A percentile compares a stretch with the other conserved stretches of the same genome.
Conservation (phyloP, 2,797 vertebrate species). For the Thunnus albacares region DNA sequence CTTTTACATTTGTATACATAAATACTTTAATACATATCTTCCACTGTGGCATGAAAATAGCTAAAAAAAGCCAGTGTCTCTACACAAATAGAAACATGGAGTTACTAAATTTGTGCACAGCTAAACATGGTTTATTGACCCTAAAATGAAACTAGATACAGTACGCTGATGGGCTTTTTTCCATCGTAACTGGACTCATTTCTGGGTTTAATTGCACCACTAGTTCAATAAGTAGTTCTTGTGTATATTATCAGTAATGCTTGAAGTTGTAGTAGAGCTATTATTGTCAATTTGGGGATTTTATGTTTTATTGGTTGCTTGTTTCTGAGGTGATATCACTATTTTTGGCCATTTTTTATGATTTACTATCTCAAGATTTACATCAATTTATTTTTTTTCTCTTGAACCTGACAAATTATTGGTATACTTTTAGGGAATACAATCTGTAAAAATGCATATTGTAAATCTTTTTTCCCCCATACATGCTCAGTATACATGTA, state of each 20-base stretch:
- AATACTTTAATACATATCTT: not conserved
- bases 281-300: not conserved
- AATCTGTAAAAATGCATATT: not conserved
- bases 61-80: not conserved
- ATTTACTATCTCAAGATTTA: not conserved
- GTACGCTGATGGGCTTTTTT: not conserved
- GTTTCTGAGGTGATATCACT: not conserved
- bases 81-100: not conserved
- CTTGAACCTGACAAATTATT: too few species aligned
- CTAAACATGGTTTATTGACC: not conserved
- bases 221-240: too few species aligned
- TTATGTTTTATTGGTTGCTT: not conserved
- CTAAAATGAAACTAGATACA: constrained; percentile 11
- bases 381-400: not conserved
- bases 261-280: not conserved
- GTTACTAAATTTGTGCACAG: not conserved
- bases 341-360: not conserved
- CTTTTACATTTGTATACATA: not conserved
- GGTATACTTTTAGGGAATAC: not conserved
- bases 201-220: not conserved
- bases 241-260: not conserved
- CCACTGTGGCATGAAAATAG: not conserved
- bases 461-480: too few species aligned
- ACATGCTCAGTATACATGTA: too few species aligned
- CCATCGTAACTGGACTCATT: not conserved